Evolutionary conservation across 2,888 invertebrate species (phyloP).

Genomic region (Crossocerus cetratus): DNA sequence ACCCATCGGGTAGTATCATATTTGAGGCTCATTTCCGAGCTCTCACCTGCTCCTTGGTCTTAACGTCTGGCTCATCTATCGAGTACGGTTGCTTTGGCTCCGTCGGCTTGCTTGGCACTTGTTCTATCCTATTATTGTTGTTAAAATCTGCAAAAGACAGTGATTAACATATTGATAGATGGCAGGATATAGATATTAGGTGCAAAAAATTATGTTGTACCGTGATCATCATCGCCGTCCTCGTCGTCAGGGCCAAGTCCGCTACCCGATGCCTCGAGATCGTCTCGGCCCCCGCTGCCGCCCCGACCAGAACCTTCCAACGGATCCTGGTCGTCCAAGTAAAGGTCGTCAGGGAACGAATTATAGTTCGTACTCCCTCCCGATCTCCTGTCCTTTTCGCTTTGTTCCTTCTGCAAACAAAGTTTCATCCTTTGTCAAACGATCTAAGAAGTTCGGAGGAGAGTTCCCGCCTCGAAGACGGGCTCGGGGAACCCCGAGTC

Average conservation of each 20-base stretch:
- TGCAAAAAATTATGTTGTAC: slow-evolving; percentile 46
- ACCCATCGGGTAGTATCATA: slow-evolving; percentile 3
- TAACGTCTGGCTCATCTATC: slow-evolving; percentile 66
- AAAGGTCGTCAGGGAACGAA: slow-evolving; percentile 81
- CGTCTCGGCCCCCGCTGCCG: slow-evolving; percentile 84
- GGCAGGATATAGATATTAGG: too few species aligned
- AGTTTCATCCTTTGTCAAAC: too few species aligned
- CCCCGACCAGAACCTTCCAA: slow-evolving; percentile 85
- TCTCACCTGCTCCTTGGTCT: slow-evolving; percentile 68
- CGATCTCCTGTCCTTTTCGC: slow-evolving; percentile 69
- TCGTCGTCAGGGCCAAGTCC: slow-evolving; percentile 92
- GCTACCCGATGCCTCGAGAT: slow-evolving; percentile 90
- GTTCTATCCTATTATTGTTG: slow-evolving; percentile 67
- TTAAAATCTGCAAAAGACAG: slow-evolving; percentile 2
- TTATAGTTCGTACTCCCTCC: slow-evolving; percentile 76
- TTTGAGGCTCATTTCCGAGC: slow-evolving; percentile 1
- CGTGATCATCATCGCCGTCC: slow-evolving; percentile 78
- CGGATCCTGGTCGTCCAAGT: slow-evolving; percentile 86
- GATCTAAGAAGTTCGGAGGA: too few species aligned
- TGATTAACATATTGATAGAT: neutral
- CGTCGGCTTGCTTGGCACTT: slow-evolving; percentile 67
- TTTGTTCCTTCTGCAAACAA: slow-evolving; percentile 67
- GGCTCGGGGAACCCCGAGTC: too few species aligned
- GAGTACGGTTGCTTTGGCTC: slow-evolving; percentile 67
- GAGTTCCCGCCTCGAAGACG: neutral